Percentiles rank a stretch among this genome's conserved stretches.
Conservation (phyloP, 30 jellyfish, hydroid and myxozoan genomes). For the Phacellophora camtschatica region DNA sequence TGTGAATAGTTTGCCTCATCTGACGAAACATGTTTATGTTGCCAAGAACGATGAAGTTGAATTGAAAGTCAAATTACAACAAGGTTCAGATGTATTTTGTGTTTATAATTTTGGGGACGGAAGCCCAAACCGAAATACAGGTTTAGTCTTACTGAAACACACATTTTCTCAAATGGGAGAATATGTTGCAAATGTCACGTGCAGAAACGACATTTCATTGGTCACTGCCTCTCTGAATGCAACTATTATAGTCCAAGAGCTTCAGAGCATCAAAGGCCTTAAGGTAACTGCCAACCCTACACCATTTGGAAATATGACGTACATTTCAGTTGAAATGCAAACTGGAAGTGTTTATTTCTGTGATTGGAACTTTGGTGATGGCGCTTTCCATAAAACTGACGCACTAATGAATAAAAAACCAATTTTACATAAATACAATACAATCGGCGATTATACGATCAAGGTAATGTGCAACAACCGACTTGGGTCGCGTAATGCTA, state of each 20-base stretch:
- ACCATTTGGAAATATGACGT: constrained; percentile 51
- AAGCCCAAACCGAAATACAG: background rate
- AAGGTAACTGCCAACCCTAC: constrained; percentile 32
- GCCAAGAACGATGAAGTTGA: constrained; percentile 53
- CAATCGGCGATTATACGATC: constrained; percentile 49
- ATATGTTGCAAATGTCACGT: constrained; percentile 59
- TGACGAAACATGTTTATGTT: constrained; percentile 45
- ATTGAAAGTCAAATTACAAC: constrained; percentile 3
- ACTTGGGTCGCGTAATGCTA: constrained; percentile 47
- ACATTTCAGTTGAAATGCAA: constrained; percentile 42
- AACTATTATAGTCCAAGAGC: constrained; percentile 69
- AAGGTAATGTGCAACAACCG: constrained; percentile 73
- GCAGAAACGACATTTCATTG: constrained; percentile 72
- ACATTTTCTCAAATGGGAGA: constrained; percentile 48
- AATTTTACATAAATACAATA: constrained; percentile 30
- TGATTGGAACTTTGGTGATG: constrained; percentile 87
- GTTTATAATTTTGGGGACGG: constrained; percentile 55
- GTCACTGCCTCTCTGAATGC: constrained; percentile 30
- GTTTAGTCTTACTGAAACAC: constrained; percentile 39
- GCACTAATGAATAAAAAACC: constrained; percentile 18
- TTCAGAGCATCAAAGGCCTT: constrained; percentile 54
- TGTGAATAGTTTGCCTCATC: constrained; percentile 30
- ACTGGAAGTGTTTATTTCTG: constrained; percentile 79
- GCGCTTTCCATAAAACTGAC: constrained; percentile 47
- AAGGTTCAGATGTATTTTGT: constrained; percentile 76